Conservation (phyloP, 2,113 vertebrate species). For the Chamaetylas fuelleborni region DNA sequence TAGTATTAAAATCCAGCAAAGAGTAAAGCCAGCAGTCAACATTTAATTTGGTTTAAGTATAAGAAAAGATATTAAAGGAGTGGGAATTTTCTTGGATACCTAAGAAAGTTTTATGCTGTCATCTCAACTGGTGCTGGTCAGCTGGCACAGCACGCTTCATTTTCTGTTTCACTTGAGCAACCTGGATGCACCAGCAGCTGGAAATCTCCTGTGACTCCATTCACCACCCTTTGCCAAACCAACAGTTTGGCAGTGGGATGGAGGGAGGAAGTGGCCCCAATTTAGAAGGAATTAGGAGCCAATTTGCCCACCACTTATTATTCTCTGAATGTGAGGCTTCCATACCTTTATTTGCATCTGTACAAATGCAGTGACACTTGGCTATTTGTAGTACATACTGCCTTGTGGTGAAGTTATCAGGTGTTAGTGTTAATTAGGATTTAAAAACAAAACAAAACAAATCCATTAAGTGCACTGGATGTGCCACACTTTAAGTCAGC, state of each 20-base stretch:
- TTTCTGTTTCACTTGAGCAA: neutral
- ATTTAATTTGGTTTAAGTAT: neutral
- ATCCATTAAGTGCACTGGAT: neutral
- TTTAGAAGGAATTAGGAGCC: neutral
- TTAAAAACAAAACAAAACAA: neutral
- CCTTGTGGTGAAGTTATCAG: neutral
- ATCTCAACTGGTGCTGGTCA: neutral
- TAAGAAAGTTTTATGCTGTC: neutral
- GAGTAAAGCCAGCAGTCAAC: neutral
- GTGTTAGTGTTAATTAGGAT: neutral
- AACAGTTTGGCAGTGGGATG: neutral
- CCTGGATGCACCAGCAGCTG: neutral
- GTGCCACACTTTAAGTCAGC: neutral
- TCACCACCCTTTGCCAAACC: neutral
- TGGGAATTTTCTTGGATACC: neutral
- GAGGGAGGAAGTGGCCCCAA: neutral
- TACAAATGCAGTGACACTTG: neutral
- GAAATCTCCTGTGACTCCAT: neutral
- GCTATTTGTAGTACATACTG: neutral
- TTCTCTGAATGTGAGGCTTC: neutral
- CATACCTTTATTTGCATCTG: neutral
- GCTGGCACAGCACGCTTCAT: neutral
- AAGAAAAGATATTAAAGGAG: neutral
- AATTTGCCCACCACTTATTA: neutral
- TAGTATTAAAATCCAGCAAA: neutral